A percentile compares a stretch with the other conserved stretches of the same genome.
Conservation (phyloP, 2,888 invertebrate species). For the Zonitis immaculata region DNA sequence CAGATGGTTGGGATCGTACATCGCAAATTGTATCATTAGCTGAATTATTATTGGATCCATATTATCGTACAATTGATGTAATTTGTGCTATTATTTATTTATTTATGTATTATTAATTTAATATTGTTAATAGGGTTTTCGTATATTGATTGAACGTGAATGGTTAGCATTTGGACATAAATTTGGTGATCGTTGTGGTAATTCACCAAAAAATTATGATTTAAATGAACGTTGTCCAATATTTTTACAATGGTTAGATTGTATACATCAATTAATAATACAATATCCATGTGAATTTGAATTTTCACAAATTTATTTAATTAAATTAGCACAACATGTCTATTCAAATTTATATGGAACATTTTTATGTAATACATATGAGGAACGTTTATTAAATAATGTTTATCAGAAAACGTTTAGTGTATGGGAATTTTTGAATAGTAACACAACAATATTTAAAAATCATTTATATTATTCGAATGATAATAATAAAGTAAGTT, state of each 20-base stretch:
- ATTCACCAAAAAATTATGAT: constrained; percentile 75
- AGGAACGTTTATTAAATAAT: constrained; percentile 63
- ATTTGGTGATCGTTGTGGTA: constrained; percentile 92
- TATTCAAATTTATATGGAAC: constrained; percentile 97
- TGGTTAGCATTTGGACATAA: constrained; percentile 99
- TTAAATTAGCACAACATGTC: constrained; percentile 91
- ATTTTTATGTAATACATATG: constrained; percentile 84
- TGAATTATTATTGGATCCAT: constrained; percentile 88
- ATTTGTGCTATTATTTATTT: constrained; percentile 22
- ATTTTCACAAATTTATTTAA: constrained; percentile 88
- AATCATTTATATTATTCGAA: constrained; percentile 91
- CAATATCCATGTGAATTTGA: constrained; percentile 94
- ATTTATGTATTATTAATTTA: background rate
- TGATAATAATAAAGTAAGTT: too few relatives aligned
- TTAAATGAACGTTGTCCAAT: constrained; percentile 95
- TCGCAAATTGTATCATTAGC: constrained; percentile 94
- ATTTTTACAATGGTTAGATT: constrained; percentile 97
- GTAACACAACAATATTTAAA: constrained; percentile 70
- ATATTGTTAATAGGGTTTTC: constrained; percentile 72
- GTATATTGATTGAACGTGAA: constrained; percentile 87
- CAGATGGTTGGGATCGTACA: constrained; percentile 98
- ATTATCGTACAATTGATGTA: constrained; percentile 88
- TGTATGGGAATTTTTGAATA: constrained; percentile 82
- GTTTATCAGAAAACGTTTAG: constrained; percentile 69
- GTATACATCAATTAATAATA: constrained; percentile 83